These are phyloP conservation scores for Trachops cirrhosus DNA, from an alignment of 2,797 vertebrate species.

Conservation along the genomic window DNA sequence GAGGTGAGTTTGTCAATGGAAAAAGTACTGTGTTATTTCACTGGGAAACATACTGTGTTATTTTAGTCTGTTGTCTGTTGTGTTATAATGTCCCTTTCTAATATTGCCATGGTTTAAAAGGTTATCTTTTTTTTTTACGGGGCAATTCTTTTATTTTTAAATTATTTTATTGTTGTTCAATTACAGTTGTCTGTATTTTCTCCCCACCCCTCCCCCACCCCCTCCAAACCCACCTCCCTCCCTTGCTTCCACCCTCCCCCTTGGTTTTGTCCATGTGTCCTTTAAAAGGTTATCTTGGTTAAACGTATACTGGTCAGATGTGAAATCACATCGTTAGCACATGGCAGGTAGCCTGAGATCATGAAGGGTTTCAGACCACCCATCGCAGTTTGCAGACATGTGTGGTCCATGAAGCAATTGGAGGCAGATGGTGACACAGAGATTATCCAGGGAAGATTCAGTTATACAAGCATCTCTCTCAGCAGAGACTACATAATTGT, in stretches of 20 bases:
- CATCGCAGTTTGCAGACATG: neutral
- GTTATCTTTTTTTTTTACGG: neutral
- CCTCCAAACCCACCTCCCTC: too few species aligned
- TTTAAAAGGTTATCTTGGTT: constrained; percentile 34
- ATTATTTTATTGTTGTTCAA: too few species aligned
- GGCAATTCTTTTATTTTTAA: too few species aligned
- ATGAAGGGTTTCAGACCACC: constrained; percentile 4
- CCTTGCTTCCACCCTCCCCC: too few species aligned
- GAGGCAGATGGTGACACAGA: neutral
- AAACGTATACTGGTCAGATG: neutral
- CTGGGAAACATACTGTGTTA: constrained; percentile 3
- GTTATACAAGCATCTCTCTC: neutral
- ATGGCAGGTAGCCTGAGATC: neutral
- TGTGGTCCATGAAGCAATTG: neutral
- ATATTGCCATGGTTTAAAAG: constrained; percentile 1
- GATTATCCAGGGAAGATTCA: neutral
- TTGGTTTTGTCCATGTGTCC: too few species aligned
- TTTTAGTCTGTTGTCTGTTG: neutral
- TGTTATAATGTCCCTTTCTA: neutral
- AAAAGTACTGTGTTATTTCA: constrained; percentile 19
- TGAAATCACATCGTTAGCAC: constrained; percentile 19
- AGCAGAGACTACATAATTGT: neutral
- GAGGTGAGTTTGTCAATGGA: neutral
- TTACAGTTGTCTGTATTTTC: too few species aligned
- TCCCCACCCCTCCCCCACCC: too few species aligned